These are phyloP conservation scores for Ephialtes manifestator DNA, from an alignment of 2,888 invertebrate genomes.

Conservation along the genomic window DNA sequence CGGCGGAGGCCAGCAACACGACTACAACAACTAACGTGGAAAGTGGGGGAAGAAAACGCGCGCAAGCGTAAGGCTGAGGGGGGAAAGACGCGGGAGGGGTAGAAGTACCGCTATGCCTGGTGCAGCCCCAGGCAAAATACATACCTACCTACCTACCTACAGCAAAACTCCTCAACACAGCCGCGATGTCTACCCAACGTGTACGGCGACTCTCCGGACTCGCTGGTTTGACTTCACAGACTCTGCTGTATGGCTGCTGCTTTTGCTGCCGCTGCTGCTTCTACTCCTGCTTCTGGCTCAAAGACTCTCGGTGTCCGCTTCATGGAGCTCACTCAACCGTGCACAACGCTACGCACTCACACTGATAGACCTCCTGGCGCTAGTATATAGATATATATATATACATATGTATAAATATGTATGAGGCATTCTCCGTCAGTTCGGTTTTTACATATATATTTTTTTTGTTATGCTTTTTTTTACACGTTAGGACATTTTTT, in stretches of 20 bases:
- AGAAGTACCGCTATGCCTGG: slow-evolving; percentile 84
- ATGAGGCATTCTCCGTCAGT: background rate
- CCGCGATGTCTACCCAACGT: slow-evolving; percentile 51
- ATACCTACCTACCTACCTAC: slow-evolving; percentile 84
- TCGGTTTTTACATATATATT: too few species aligned
- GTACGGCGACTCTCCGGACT: slow-evolving; percentile 52
- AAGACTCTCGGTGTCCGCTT: slow-evolving; percentile 48
- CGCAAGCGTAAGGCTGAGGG: slow-evolving; percentile 55
- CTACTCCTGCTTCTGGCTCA: background rate
- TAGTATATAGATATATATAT: background rate
- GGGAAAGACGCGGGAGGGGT: slow-evolving; percentile 72
- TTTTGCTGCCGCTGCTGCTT: background rate
- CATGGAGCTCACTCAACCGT: slow-evolving; percentile 37
- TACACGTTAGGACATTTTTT: too few species aligned
- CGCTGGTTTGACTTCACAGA: slow-evolving; percentile 60
- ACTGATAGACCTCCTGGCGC: background rate
- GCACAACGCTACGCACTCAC: slow-evolving; percentile 23
- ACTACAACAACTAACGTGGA: slow-evolving; percentile 4
- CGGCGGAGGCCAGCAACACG: slow-evolving; percentile 12
- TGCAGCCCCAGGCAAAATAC: slow-evolving; percentile 84
- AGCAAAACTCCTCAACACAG: slow-evolving; percentile 58
- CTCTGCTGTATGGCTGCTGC: slow-evolving; percentile 57
- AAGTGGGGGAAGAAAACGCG: slow-evolving; percentile 61
- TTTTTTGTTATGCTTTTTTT: too few species aligned
- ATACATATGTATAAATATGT: background rate